Evolutionary conservation across 2,888 invertebrate genomes (phyloP).

Genomic region (Trissoscelio sp.): DNA sequence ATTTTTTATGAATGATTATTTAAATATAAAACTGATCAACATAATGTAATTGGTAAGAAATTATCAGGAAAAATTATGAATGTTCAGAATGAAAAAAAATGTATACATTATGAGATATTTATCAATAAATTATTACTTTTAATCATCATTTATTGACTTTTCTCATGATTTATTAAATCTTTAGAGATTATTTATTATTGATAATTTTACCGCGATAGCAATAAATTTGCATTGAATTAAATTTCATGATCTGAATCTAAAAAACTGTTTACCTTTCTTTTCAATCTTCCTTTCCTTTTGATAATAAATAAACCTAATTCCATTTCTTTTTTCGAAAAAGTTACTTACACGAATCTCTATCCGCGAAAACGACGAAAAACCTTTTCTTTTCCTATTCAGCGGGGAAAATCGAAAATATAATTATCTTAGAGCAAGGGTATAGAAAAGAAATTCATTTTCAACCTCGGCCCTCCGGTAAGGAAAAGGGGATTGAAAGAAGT

Average conservation of each 20-base stretch:
- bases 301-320: slow-evolving; percentile 44
- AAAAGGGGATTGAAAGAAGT: slow-evolving; percentile 59
- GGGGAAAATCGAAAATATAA: slow-evolving; percentile 64
- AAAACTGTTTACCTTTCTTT: background rate
- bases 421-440: slow-evolving; percentile 57
- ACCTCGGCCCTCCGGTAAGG: slow-evolving; percentile 52
- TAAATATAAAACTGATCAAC: no score
- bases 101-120: no score
- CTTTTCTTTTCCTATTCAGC: slow-evolving; percentile 58
- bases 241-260: background rate
- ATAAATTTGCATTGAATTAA: background rate
- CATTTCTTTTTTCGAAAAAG: slow-evolving; percentile 34
- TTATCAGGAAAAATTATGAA: no score
- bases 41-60: no score
- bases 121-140: no score
- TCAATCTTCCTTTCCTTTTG: slow-evolving; percentile 13
- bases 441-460: slow-evolving; percentile 67
- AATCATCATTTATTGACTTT: no score
- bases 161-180: no score
- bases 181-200: background rate
- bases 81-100: no score
- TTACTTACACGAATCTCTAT: slow-evolving; percentile 40
- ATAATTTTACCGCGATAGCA: background rate
- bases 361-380: slow-evolving; percentile 40
- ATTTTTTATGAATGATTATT: no score